These are phyloP conservation scores for Ochotona curzoniae DNA, from an alignment of 2,113 vertebrate genomes.

Conservation along the genomic window DNA sequence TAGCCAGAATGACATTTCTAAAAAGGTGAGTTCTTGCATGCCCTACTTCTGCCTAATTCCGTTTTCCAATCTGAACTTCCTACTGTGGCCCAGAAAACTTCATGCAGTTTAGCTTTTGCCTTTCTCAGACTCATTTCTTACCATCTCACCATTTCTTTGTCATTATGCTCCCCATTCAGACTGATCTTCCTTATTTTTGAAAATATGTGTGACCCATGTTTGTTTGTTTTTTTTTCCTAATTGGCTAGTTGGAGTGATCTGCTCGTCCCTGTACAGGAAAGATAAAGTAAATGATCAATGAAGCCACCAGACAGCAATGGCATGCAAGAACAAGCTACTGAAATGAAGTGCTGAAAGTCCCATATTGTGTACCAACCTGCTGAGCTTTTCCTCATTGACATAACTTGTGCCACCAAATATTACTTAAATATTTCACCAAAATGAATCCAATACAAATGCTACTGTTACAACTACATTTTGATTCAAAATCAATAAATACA, in stretches of 20 bases:
- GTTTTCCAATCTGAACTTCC: neutral
- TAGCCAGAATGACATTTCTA: neutral
- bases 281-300: neutral
- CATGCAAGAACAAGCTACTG: neutral
- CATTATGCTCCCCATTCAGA: neutral
- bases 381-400: constrained; percentile 56
- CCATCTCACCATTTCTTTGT: neutral
- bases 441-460: constrained; percentile 68
- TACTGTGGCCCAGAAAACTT: neutral
- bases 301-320: neutral
- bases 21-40: neutral
- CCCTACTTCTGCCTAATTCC: neutral
- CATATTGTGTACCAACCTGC: neutral
- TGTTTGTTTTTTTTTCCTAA: too few species aligned
- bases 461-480: constrained; percentile 37
- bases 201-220: neutral
- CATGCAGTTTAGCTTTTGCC: neutral
- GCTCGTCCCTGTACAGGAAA: neutral
- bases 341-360: neutral
- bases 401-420: constrained; percentile 39
- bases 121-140: neutral
- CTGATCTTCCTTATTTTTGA: neutral
- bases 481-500: constrained; percentile 54
- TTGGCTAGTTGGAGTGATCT: neutral
- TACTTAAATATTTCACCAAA: constrained; percentile 64